Evolutionary conservation across 1,140 invertebrate genomes (phyloP).

Genomic region (Meloidogyne exigua): DNA sequence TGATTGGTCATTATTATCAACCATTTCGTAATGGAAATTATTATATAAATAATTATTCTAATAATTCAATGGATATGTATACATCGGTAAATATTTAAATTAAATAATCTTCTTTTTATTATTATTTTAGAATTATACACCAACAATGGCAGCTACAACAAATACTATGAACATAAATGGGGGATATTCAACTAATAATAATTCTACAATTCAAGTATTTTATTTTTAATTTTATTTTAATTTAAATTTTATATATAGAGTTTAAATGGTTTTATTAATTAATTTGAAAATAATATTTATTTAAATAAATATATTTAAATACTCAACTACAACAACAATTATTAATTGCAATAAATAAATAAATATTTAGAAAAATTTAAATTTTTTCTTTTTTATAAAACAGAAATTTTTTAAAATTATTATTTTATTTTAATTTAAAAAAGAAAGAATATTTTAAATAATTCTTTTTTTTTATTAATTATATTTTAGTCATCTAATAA

Average conservation of each 20-base stretch:
- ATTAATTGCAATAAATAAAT: too few species aligned
- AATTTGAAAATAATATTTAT: too few species aligned
- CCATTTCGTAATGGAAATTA: constrained; percentile 10
- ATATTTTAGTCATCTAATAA: too few species aligned
- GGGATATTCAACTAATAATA: constrained; percentile 14
- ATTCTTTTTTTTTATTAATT: background rate
- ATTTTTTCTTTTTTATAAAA: too few species aligned
- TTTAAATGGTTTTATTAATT: background rate
- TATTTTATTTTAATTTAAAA: too few species aligned
- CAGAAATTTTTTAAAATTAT: too few species aligned
- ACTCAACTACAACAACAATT: too few species aligned
- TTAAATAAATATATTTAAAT: too few species aligned
- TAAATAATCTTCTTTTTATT: too few species aligned
- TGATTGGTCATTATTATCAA: constrained; percentile 15
- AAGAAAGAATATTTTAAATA: background rate
- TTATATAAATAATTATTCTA: background rate
- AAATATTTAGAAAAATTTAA: too few species aligned
- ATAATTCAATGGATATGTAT: constrained; percentile 27
- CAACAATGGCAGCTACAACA: constrained; percentile 13
- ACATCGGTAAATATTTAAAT: constrained; percentile 6
- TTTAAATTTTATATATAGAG: background rate
- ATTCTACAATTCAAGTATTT: background rate
- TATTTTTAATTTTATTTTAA: too few species aligned
- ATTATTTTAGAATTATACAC: constrained; percentile 2
- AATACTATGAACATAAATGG: constrained; percentile 21